phyloP scores from a whole-genome alignment of 2,113 vertebrate genomes.

The Psettodes erumei region DNA sequence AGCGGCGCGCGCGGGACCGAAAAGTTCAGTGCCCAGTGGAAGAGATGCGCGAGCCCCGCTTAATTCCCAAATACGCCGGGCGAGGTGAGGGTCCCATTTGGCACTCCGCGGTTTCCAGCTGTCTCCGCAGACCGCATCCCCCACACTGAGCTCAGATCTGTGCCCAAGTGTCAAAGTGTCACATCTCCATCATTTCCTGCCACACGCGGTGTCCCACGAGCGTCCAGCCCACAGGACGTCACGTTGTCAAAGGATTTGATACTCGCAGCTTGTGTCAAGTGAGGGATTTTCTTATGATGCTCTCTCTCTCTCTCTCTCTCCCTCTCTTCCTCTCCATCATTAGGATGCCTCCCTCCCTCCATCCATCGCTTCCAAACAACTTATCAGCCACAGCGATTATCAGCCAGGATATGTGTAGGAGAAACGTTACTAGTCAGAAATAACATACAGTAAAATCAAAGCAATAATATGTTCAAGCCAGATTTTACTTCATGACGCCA shows the following conservation, averaged over 20 bases:
- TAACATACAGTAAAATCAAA: not conserved
- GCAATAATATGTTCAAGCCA: not conserved
- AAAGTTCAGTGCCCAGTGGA: constrained; percentile 53
- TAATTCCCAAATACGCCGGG: constrained; percentile 12
- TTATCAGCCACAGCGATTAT: constrained; percentile 6
- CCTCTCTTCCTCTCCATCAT: constrained; percentile 8
- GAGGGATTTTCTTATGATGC: constrained; percentile 53
- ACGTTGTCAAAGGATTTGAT: constrained; percentile 75
- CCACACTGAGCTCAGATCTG: constrained; percentile 5
- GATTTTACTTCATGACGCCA: not conserved
- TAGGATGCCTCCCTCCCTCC: constrained; percentile 3
- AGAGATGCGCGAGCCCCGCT: constrained; percentile 3
- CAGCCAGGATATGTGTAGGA: not conserved
- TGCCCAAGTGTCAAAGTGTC: constrained; percentile 22
- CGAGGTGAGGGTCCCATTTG: constrained; percentile 9
- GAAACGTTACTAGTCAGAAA: not conserved
- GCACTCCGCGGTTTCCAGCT: not conserved
- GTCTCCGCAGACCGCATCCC: not conserved
- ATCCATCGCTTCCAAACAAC: not conserved
- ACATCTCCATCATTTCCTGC: not conserved
- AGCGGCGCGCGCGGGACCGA: constrained; percentile 21
- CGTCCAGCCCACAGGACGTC: constrained; percentile 47
- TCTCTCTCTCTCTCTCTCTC: constrained; percentile 4
- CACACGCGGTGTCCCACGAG: constrained; percentile 22
- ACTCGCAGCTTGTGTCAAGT: constrained; percentile 25